Percentiles rank a stretch among this genome's conserved stretches.
Evolutionary conservation across 2,113 vertebrate genomes (phyloP).

Genomic region (Stictonetta naevosa): DNA sequence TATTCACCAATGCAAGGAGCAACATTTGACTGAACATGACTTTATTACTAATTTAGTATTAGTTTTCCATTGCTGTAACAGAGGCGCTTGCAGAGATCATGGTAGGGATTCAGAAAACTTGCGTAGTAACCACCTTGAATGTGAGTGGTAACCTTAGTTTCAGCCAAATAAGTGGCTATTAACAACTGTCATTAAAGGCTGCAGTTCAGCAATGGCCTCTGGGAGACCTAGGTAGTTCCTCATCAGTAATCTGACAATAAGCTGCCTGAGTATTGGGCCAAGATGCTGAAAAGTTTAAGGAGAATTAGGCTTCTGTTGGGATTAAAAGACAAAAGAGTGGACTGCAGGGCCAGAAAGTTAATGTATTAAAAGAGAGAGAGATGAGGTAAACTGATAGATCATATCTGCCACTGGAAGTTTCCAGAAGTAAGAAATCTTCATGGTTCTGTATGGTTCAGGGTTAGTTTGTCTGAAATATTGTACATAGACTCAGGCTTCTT

Average conservation of each 20-base stretch:
- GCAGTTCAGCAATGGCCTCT: background rate
- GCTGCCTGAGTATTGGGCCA: background rate
- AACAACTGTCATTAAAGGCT: background rate
- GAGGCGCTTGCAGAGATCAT: background rate
- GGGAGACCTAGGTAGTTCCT: background rate
- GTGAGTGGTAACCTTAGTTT: accelerated
- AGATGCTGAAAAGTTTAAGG: background rate
- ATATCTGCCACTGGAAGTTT: background rate
- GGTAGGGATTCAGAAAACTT: background rate
- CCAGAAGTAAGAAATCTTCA: background rate
- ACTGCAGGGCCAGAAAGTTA: background rate
- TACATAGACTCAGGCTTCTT: background rate
- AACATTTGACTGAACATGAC: background rate
- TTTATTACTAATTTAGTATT: background rate
- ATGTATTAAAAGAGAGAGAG: background rate
- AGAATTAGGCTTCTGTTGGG: background rate
- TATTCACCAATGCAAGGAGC: background rate
- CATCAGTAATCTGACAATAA: background rate
- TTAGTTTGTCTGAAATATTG: background rate
- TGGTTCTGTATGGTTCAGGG: background rate
- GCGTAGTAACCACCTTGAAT: background rate
- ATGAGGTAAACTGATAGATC: background rate
- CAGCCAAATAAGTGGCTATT: background rate
- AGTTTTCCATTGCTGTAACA: background rate
- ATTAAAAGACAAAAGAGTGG: background rate